Conservation (phyloP, 2,888 invertebrate species). For the Spatulosminthurus flaviceps region DNA sequence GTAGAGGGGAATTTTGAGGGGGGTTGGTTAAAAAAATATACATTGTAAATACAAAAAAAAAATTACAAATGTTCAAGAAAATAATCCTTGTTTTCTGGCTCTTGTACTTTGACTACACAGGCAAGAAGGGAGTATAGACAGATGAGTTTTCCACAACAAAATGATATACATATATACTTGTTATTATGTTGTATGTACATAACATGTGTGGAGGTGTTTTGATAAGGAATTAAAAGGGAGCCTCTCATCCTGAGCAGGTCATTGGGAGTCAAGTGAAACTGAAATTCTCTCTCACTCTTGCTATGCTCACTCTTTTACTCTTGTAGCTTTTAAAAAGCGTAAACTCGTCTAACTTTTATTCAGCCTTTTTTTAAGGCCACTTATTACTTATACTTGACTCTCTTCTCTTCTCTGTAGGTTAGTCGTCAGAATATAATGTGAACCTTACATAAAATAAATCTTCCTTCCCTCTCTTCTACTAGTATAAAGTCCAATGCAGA, state of each 20-base stretch:
- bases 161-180: too few relatives aligned
- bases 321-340: conserved; percentile 49
- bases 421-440: neutral
- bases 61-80: too few relatives aligned
- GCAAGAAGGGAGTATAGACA: too few relatives aligned
- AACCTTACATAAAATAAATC: conserved; percentile 37
- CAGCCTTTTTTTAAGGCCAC: conserved; percentile 33
- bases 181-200: neutral
- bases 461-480: conserved; percentile 16
- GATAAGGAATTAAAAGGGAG: neutral
- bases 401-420: conserved; percentile 26
- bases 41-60: too few relatives aligned
- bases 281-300: conserved; percentile 41
- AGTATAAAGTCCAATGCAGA: too few relatives aligned
- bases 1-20: too few relatives aligned
- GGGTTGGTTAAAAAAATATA: too few relatives aligned
- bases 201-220: neutral
- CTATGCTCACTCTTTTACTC: too few relatives aligned
- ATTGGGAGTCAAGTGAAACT: conserved; percentile 49
- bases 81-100: too few relatives aligned
- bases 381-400: conserved; percentile 24
- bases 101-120: too few relatives aligned
- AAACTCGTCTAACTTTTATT: conserved; percentile 47
- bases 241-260: conserved; percentile 46
- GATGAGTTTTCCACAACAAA: too few relatives aligned